These are phyloP conservation scores for Calameuta idolon DNA, from an alignment of 2,888 invertebrate genomes.

Conservation along the genomic window DNA sequence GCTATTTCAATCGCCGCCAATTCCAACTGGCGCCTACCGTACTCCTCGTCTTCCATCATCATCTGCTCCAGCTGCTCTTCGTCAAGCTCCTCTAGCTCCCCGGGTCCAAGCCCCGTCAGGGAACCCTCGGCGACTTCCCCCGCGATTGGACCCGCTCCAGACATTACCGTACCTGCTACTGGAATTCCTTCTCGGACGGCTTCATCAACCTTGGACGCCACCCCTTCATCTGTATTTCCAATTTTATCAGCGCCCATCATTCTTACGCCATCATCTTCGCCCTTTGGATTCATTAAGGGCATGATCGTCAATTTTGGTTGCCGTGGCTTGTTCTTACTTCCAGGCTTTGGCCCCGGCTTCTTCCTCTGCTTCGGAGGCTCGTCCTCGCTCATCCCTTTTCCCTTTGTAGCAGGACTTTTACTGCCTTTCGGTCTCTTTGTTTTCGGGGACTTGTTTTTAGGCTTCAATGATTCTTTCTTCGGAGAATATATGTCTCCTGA, in stretches of 20 bases:
- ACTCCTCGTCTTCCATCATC: slow-evolving; percentile 75
- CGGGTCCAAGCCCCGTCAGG: slow-evolving; percentile 55
- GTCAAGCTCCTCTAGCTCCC: slow-evolving; percentile 59
- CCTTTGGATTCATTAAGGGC: slow-evolving; percentile 42
- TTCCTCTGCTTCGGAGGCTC: slow-evolving; percentile 59
- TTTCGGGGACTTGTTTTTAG: slow-evolving; percentile 57
- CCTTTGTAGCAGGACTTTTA: slow-evolving; percentile 53
- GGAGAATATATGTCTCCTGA: slow-evolving; percentile 62
- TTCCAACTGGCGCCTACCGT: slow-evolving; percentile 70
- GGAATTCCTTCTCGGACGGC: slow-evolving; percentile 11
- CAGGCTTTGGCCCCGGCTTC: slow-evolving; percentile 65
- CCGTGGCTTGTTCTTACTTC: slow-evolving; percentile 60
- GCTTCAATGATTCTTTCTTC: slow-evolving; percentile 52
- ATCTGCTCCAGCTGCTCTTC: slow-evolving; percentile 65
- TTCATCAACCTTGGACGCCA: slow-evolving; percentile 4
- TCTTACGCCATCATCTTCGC: slow-evolving; percentile 31
- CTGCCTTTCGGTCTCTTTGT: slow-evolving; percentile 50
- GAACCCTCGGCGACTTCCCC: slow-evolving; percentile 43
- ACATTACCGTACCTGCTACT: slow-evolving; percentile 47
- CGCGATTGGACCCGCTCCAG: slow-evolving; percentile 47
- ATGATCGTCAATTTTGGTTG: slow-evolving; percentile 41
- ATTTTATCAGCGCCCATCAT: slow-evolving; percentile 24
- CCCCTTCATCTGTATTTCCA: slow-evolving; percentile 21
- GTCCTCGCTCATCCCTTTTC: slow-evolving; percentile 49
- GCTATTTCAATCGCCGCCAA: slow-evolving; percentile 66